phyloP scores from a whole-genome alignment of 2,888 invertebrate species.

The Metopia argyrocephala region DNA sequence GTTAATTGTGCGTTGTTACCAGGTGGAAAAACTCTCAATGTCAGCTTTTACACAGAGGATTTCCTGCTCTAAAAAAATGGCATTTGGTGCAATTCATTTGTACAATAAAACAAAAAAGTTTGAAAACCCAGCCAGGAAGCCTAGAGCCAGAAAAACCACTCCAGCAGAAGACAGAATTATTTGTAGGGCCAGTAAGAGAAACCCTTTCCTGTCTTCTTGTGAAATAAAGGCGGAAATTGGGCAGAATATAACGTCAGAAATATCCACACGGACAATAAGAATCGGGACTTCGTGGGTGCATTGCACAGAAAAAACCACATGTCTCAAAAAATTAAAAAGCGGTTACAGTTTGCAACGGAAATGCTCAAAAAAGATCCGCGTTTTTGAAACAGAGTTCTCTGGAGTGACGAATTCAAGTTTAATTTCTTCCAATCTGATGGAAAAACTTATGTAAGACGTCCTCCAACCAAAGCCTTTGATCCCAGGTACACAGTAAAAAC shows the following conservation, averaged over 20 bases:
- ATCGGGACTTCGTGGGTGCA: too few relatives aligned
- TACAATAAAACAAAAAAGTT: not conserved
- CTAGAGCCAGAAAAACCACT: too few relatives aligned
- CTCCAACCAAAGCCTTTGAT: constrained; percentile 15
- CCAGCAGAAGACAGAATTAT: too few relatives aligned
- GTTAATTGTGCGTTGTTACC: not conserved
- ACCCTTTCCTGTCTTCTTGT: too few relatives aligned
- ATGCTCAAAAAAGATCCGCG: not conserved
- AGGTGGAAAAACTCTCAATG: not conserved
- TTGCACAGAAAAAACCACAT: too few relatives aligned
- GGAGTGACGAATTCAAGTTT: constrained; percentile 27
- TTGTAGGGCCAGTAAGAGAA: too few relatives aligned
- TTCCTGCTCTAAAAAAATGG: not conserved
- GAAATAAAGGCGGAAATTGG: too few relatives aligned
- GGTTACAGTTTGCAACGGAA: not conserved
- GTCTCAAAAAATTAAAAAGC: not conserved
- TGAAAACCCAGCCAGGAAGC: not conserved
- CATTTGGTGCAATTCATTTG: not conserved
- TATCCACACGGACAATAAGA: not conserved
- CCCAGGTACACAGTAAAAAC: constrained; percentile 21
- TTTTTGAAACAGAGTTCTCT: not conserved
- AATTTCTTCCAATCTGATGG: constrained; percentile 23
- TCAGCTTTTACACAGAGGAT: not conserved
- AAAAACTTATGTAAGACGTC: constrained; percentile 22
- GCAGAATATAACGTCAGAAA: constrained; percentile 2